These are phyloP conservation scores for Drosophila putrida DNA, from an alignment of 2,888 invertebrate genomes.

Conservation along the genomic window DNA sequence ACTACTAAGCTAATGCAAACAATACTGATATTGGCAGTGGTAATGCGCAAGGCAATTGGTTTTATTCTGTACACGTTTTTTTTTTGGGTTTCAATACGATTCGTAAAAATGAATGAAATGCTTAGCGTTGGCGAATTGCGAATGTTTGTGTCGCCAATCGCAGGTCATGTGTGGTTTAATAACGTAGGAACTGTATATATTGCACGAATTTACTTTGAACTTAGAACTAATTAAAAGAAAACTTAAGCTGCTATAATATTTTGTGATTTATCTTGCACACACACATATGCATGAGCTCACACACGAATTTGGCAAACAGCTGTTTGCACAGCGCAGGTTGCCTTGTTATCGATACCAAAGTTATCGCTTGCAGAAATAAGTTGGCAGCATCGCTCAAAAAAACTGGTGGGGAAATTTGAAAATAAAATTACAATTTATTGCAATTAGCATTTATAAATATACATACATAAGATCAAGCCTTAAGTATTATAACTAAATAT, in stretches of 20 bases:
- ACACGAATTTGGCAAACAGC: conserved; percentile 47
- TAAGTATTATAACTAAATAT: conserved; percentile 43
- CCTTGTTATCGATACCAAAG: conserved; percentile 46
- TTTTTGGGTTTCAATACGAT: conserved; percentile 4
- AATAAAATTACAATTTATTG: conserved; percentile 62
- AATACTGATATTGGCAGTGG: conserved; percentile 55
- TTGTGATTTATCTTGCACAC: conserved; percentile 37
- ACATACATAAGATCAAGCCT: conserved; percentile 41
- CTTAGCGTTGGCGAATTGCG: conserved; percentile 11
- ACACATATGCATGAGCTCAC: conserved; percentile 31
- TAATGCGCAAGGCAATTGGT: conserved; percentile 13
- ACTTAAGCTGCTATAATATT: conserved; percentile 37
- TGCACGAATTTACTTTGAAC: conserved; percentile 41
- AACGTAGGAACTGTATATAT: conserved; percentile 48
- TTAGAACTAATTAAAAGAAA: conserved; percentile 50
- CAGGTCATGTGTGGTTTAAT: neutral
- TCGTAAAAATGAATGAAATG: conserved; percentile 60
- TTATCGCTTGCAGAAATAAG: conserved; percentile 22
- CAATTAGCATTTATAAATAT: conserved; percentile 68
- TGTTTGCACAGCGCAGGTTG: conserved; percentile 33
- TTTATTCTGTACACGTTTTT: conserved; percentile 1
- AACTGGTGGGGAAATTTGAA: conserved; percentile 26
- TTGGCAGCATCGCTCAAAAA: conserved; percentile 22
- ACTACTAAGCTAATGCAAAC: conserved; percentile 49
- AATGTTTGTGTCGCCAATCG: neutral